These are phyloP conservation scores for Protonemura montana DNA, from an alignment of 2,888 invertebrate species.

Conservation along the genomic window DNA sequence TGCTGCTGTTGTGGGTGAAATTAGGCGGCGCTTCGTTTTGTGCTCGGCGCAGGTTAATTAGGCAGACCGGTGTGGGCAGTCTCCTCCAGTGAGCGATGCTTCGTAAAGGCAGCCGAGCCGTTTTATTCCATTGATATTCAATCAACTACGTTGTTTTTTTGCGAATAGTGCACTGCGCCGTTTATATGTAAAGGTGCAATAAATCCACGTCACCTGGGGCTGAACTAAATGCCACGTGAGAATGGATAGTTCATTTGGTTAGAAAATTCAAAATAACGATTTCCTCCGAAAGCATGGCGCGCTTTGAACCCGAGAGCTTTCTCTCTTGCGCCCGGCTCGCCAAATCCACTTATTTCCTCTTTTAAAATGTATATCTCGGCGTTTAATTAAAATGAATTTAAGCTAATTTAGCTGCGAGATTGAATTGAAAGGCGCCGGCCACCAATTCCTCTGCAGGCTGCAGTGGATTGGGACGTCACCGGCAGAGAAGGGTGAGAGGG, in stretches of 20 bases:
- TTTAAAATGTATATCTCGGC: conserved; percentile 1
- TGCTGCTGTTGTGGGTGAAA: not conserved
- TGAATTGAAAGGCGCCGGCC: not conserved
- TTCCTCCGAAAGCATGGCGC: not conserved
- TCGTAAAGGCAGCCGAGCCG: not conserved
- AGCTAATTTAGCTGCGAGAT: not conserved
- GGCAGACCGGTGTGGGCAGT: not conserved
- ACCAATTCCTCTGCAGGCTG: not conserved
- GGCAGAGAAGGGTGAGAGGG: not conserved
- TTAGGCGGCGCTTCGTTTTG: not conserved
- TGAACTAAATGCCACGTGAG: not conserved
- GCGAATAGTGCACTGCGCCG: not conserved
- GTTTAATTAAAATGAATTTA: not conserved
- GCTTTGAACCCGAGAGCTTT: not conserved
- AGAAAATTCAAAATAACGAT: conserved; percentile 12
- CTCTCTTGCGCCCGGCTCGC: not conserved
- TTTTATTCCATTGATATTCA: not conserved
- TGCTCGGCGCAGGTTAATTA: not conserved
- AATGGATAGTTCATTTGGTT: conserved; percentile 7
- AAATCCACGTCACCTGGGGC: not conserved
- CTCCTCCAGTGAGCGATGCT: not conserved
- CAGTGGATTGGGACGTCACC: not conserved
- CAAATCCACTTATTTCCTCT: not conserved
- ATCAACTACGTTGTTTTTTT: not conserved
- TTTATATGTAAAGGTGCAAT: conserved; percentile 1